Conservation (phyloP, 2,113 vertebrate species). For the Mastomys natalensis region DNA sequence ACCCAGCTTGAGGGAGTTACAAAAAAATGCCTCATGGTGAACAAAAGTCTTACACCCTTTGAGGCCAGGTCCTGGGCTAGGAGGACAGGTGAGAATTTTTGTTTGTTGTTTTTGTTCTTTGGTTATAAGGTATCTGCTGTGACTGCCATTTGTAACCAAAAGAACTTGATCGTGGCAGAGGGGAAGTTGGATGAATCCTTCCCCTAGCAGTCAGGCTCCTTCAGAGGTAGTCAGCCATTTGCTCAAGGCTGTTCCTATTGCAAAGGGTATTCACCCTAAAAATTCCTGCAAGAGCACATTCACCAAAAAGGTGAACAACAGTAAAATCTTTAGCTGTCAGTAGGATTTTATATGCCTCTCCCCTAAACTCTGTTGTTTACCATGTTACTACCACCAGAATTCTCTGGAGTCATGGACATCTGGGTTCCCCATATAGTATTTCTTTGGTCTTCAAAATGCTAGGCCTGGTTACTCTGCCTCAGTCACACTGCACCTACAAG, state of each 20-base stretch:
- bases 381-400: background rate
- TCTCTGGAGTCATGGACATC: background rate
- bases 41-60: background rate
- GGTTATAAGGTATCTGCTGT: background rate
- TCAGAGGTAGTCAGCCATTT: background rate
- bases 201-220: background rate
- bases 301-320: background rate
- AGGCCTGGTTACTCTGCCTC: background rate
- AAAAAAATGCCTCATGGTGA: conserved; percentile 21
- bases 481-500: background rate
- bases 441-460: conserved; percentile 9
- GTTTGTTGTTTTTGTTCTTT: background rate
- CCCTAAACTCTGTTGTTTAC: conserved; percentile 27
- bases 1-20: background rate
- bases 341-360: background rate
- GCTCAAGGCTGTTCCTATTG: background rate
- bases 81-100: background rate
- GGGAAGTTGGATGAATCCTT: background rate
- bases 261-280: background rate
- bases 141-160: background rate
- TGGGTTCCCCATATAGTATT: background rate
- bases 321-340: background rate
- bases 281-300: conserved; percentile 1
- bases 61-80: background rate
- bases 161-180: background rate